Base-by-base conservation (phyloP, 2,113 vertebrate species). In the Otus sunia region DNA sequence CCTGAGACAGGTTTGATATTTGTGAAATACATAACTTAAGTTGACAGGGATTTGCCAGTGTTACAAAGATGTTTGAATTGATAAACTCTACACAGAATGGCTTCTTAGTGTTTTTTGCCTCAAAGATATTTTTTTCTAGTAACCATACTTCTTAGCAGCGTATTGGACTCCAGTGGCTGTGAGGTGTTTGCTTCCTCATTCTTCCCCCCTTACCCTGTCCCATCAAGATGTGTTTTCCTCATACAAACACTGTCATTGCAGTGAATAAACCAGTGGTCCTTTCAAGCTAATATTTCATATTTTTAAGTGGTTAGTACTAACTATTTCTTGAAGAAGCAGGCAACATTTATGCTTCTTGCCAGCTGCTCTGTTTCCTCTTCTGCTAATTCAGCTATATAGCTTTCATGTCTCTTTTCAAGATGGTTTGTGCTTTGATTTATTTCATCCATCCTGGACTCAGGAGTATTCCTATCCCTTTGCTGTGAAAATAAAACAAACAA, bases 361-460 rank as follows among this genome's bases (percentile, higher is more conserved):
- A 64, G 1, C 18, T 68, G 12, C n/a, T 85, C 60, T 88, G 41
- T 2, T 66, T 86, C 45, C 37, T 92, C 6, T 80, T 92, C 75
- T 91, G 62, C 9, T 77, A 81, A 72, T 86, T 82, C 36, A 74
- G 36, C 47, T 50, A 11, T 64, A 39, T 36, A 87, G 52, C 53
- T 96, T 97, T 53, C 71, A 88, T 96, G 93, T 96, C 45, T 69
- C 49, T 92, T 80, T 32, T 62, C 26, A 78, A 34, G 52, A 56
- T 69, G 69, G 32, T 67, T 88, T 45, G 59, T 87, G 30, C 67
- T 86, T 71, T 58, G 22, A 73, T 87, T 80, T 8, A 62, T 89
- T 97, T 92, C 18, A 73, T 71, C 58, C 73, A 77, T 59, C 63
- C 71, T 32, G 6, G n/a, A 53, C 52, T 91, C 86, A 93, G 84